Evolutionary conservation across 2,113 vertebrate species (phyloP), one percentile per base, ranked within the genome.

Genomic region (Ancistrus triradiatus): DNA sequence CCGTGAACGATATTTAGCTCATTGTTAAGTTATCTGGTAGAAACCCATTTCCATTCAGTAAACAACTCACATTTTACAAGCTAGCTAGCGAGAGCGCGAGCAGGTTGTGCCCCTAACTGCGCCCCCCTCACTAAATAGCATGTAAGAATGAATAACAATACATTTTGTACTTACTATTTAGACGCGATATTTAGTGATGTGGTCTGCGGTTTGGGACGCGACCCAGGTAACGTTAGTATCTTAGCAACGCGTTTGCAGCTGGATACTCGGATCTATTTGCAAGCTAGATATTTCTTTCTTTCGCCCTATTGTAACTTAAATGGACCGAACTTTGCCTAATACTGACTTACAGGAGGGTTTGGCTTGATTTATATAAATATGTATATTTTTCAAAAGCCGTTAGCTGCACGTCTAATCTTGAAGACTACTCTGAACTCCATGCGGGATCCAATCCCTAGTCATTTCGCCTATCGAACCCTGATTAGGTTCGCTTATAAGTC

Each of bases 221-320:
- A 14, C 38, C 38, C 11, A 42, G 38, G 13, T 42, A 42, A n/a
- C 13, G 13, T 1, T n/a, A 42, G 38, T 42, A 42, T 42, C 38
- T 42, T 42, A 42, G 38, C 38, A 42, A 42, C 38, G 38, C 38
- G 11, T 42, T 42, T 42, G 38, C 38, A 42, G 38, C 38, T 42
- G 38, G 38, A 11, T 42, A 42, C 13, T 42, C n/a, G 38, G 14
- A 42, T n/a, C n/a, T n/a, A n/a, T n/a, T n/a, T n/a, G n/a, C n/a
- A n/a, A n/a, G n/a, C n/a, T n/a, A n/a, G n/a, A n/a, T n/a, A n/a
- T n/a, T n/a, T n/a, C n/a, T n/a, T n/a, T n/a, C n/a, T n/a, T n/a
- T n/a, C n/a, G n/a, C n/a, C n/a, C n/a, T n/a, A n/a, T n/a, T n/a
- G n/a, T n/a, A n/a, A n/a, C n/a, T n/a, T n/a, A n/a, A n/a, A n/a